Evolutionary conservation across 2,797 vertebrate species (phyloP), one percentile per base, ranked within the genome.

Genomic region (Holocentrus rufus): DNA sequence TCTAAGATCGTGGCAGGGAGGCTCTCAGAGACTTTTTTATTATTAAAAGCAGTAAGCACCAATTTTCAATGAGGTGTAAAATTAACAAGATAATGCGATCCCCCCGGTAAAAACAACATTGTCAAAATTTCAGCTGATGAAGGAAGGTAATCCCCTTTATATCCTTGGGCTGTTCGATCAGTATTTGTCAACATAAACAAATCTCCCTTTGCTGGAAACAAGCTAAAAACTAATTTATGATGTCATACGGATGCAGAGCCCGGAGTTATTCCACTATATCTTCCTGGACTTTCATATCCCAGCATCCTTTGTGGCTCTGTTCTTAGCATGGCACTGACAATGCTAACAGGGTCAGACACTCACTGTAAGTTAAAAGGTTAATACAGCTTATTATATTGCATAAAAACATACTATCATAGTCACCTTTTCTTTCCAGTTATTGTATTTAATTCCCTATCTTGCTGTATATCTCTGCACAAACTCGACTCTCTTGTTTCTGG

Each of bases 241-340:
- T 66, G 76, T 81, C 70, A 79, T 65, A 4, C 31, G 8, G 18
- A 79, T 39, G 22, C 18, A 13, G 44, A 61, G 74, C 85, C 85
- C 18, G 15, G 8, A 69, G 80, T 31, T 18, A 23, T 27, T 11
- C 60, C 54, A 65, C 31, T 39, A 15, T 0, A 15, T 0, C 31
- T 15, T 5, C 61, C 55, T 18, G 23, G 22, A 59, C 59, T 59
- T 55, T 20, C 20, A 22, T 10, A 10, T 50, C 47, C 9, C 18
- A 50, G n/a, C 22, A 9, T 50, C 18, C 18, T 20, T 34, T 31
- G n/a, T n/a, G 2, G 53, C 22, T 55, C 22, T 5, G 11, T 27
- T 52, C 9, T 60, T 59, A 46, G 36, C 15, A 14, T 3, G 13
- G 4, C 31, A 66, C 5, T 1, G 0, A 39, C 36, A 42, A 13